phyloP scores from a whole-genome alignment of 2,113 vertebrate genomes.

The Crotalus horridus region DNA sequence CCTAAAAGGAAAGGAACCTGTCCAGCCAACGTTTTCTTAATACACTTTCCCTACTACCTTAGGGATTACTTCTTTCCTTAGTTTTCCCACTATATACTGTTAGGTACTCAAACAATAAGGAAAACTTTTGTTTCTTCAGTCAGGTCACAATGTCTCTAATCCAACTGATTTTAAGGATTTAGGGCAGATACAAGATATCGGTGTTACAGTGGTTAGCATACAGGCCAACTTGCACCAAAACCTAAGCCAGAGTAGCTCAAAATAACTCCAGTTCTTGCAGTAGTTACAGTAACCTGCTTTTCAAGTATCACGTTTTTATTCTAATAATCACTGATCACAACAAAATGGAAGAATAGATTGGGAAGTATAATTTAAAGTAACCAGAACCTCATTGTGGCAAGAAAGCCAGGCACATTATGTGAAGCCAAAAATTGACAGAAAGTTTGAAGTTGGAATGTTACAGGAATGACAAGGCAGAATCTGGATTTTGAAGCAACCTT shows the following conservation, averaged over 20 bases:
- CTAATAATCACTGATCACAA: neutral
- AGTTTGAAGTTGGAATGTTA: neutral
- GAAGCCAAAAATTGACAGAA: neutral
- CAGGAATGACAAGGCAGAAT: neutral
- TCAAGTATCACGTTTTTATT: neutral
- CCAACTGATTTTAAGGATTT: neutral
- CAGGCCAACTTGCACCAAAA: neutral
- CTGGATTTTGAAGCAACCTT: neutral
- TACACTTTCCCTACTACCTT: neutral
- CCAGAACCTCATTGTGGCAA: neutral
- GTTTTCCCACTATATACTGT: neutral
- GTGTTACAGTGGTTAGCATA: neutral
- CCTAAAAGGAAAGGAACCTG: neutral
- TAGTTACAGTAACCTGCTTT: neutral
- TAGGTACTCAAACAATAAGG: neutral
- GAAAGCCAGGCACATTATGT: too few species aligned
- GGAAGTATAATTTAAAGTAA: neutral
- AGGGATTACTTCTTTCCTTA: neutral
- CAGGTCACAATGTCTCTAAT: neutral
- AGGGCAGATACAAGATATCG: neutral
- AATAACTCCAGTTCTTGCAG: neutral
- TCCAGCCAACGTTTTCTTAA: neutral
- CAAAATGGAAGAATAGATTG: neutral
- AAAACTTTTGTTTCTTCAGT: neutral
- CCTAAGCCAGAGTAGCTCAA: neutral